Percentiles rank a stretch among this genome's conserved stretches.
Evolutionary conservation across 2,888 invertebrate species (phyloP).

Genomic region (Caenorhabditis zanzibari): DNA sequence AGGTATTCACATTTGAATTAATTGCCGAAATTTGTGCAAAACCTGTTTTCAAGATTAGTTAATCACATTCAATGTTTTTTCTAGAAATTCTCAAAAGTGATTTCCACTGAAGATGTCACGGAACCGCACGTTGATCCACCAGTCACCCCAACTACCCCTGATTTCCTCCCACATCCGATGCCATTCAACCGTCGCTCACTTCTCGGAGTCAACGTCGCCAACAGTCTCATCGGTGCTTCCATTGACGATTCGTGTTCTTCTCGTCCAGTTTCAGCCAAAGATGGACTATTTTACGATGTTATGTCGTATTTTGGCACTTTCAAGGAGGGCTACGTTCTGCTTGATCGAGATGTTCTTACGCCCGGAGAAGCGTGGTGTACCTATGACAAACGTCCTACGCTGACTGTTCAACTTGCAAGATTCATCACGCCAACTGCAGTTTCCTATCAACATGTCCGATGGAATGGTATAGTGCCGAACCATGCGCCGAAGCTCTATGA

Average conservation of each 20-base stretch:
- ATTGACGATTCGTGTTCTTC: slow-evolving; percentile 60
- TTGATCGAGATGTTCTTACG: slow-evolving; percentile 53
- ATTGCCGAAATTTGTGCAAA: too few species aligned
- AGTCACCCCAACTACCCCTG: not conserved
- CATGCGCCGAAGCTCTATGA: slow-evolving; percentile 33
- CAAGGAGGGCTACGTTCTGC: slow-evolving; percentile 57
- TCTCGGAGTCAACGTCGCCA: slow-evolving; percentile 55
- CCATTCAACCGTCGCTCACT: slow-evolving; percentile 5
- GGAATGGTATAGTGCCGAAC: slow-evolving; percentile 28
- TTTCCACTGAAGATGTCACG: slow-evolving; percentile 5
- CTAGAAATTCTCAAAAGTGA: slow-evolving; percentile 23
- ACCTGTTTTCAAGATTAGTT: too few species aligned
- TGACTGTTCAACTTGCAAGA: slow-evolving; percentile 45
- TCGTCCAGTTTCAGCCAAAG: slow-evolving; percentile 55
- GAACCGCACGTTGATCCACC: not conserved
- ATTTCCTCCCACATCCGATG: not conserved
- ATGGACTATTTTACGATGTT: slow-evolving; percentile 52
- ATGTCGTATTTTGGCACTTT: slow-evolving; percentile 59
- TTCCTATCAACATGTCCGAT: slow-evolving; percentile 35
- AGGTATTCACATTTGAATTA: too few species aligned
- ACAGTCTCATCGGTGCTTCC: slow-evolving; percentile 60
- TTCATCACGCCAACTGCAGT: slow-evolving; percentile 10
- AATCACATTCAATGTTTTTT: not conserved
- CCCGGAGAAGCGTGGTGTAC: slow-evolving; percentile 68
- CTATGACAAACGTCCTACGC: slow-evolving; percentile 37